Evolutionary conservation across 1,140 invertebrate species (phyloP).

Genomic region (Bombus waltoni): DNA sequence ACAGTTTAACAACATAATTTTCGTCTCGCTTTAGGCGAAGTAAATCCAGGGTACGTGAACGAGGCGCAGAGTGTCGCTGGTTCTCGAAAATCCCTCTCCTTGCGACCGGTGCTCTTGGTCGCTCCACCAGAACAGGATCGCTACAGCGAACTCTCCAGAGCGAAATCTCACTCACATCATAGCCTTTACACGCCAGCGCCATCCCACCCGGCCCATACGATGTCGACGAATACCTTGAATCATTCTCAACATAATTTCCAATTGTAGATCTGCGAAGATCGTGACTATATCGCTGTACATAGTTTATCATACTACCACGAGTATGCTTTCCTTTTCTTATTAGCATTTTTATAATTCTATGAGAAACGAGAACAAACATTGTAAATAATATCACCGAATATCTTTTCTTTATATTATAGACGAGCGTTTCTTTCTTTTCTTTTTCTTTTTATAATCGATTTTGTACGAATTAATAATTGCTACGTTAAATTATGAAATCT

Average conservation of each 20-base stretch:
- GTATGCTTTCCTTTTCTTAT: not conserved
- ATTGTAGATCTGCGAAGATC: conserved; percentile 63
- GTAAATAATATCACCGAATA: conserved; percentile 45
- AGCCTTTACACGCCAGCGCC: conserved; percentile 78
- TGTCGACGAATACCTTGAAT: conserved; percentile 80
- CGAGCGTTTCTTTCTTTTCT: not conserved
- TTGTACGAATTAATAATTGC: not conserved
- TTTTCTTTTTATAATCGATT: not conserved
- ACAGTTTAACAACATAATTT: no score
- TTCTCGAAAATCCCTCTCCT: conserved; percentile 91
- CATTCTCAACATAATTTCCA: conserved; percentile 81
- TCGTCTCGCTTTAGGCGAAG: conserved; percentile 87
- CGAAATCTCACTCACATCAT: conserved; percentile 81
- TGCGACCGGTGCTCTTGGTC: conserved; percentile 93
- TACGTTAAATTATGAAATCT: not conserved
- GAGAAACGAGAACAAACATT: conserved; percentile 16
- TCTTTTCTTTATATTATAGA: not conserved
- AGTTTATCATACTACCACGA: not conserved
- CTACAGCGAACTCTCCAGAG: conserved; percentile 81
- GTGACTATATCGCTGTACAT: conserved; percentile 44
- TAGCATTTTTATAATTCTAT: not conserved
- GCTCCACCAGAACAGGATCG: conserved; percentile 85
- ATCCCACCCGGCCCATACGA: conserved; percentile 78
- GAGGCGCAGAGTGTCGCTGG: conserved; percentile 92
- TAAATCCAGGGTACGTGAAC: conserved; percentile 92